A percentile compares a stretch with the other conserved stretches of the same genome.
Evolutionary conservation across 1,140 invertebrate species (phyloP).

Genomic region (Nilaparvata lugens): DNA sequence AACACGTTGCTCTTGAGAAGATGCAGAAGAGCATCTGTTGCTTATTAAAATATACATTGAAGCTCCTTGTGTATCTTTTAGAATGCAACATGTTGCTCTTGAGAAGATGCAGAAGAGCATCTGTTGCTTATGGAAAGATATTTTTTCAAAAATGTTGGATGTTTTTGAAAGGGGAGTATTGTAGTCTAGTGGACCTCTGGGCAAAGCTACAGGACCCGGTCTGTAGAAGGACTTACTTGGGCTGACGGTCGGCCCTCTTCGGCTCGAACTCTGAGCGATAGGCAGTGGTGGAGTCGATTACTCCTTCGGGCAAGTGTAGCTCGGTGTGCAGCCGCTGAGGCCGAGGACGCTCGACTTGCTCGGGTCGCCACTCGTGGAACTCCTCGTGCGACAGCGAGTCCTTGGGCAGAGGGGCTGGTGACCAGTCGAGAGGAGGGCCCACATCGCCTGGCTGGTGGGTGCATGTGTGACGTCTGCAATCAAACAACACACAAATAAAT

Average conservation of each 20-base stretch:
- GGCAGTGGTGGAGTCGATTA: conserved; percentile 44
- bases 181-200: too few relatives aligned
- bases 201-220: too few relatives aligned
- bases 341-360: conserved; percentile 27
- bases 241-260: conserved; percentile 44
- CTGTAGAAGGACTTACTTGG: conserved; percentile 6
- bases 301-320: conserved; percentile 35
- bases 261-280: conserved; percentile 55
- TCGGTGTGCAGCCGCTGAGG: conserved; percentile 29
- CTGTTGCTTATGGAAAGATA: too few relatives aligned
- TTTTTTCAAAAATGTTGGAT: too few relatives aligned
- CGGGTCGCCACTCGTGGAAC: conserved; percentile 25
- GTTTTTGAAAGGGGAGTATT: too few relatives aligned
- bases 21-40: too few relatives aligned
- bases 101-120: too few relatives aligned
- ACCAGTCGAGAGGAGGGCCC: conserved; percentile 27
- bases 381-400: conserved; percentile 25
- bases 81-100: too few relatives aligned
- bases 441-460: conserved; percentile 36
- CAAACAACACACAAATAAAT: conserved; percentile 6
- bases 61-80: too few relatives aligned
- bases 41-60: too few relatives aligned
- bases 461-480: conserved; percentile 43
- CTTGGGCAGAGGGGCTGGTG: conserved; percentile 15
- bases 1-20: too few relatives aligned